Evolutionary conservation across 2,797 vertebrate genomes (phyloP).

Genomic region (Tauraco hartlaubi): DNA sequence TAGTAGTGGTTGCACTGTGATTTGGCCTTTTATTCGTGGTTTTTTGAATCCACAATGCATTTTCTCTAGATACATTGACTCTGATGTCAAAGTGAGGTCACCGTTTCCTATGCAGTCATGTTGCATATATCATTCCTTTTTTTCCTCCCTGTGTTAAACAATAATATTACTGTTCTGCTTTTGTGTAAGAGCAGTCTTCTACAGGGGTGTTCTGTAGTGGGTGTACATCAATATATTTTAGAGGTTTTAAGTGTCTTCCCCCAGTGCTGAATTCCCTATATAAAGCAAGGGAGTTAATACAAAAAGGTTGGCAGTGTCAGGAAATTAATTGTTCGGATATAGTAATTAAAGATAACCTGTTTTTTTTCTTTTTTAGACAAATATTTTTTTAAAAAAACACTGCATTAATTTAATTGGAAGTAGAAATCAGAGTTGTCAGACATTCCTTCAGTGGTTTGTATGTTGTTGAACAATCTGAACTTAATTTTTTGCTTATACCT

Average conservation of each 20-base stretch:
- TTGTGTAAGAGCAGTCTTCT: neutral
- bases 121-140: neutral
- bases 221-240: neutral
- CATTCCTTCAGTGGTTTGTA: neutral
- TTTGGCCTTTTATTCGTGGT: neutral
- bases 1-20: neutral
- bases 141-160: neutral
- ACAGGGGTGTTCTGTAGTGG: accelerated
- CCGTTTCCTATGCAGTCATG: neutral
- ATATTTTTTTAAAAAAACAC: neutral
- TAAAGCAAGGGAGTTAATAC: neutral
- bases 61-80: neutral
- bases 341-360: neutral
- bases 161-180: neutral
- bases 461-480: neutral
- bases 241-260: neutral
- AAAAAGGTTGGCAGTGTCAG: neutral
- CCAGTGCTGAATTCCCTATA: neutral
- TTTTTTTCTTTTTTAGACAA: neutral
- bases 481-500: neutral
- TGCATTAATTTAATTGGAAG: neutral
- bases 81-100: accelerated
- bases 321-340: neutral
- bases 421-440: neutral
- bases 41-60: neutral